Conservation (phyloP, 1,140 invertebrate genomes). For the Drosophila bifasciata region DNA sequence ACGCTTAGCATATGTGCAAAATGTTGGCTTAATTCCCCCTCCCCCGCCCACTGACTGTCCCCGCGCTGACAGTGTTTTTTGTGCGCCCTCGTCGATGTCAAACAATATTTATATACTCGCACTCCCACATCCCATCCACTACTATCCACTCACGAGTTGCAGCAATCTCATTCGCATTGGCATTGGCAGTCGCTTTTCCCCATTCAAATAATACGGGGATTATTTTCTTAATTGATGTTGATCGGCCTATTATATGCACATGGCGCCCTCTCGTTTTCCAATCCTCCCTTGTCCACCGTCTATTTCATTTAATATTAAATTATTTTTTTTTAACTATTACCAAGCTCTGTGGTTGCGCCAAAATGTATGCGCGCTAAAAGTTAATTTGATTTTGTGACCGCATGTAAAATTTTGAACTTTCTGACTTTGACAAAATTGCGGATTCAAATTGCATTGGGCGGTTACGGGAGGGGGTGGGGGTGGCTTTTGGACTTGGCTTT, state of each 20-base stretch:
- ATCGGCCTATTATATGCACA: constrained; percentile 52
- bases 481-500: no score
- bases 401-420: constrained; percentile 65
- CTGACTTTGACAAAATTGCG: constrained; percentile 59
- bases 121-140: no score
- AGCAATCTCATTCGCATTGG: not conserved
- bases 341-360: constrained; percentile 26
- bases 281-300: no score
- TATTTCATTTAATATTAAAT: constrained; percentile 34
- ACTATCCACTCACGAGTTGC: no score
- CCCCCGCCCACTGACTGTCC: constrained; percentile 2
- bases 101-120: constrained; percentile 66
- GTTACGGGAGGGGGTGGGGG: not conserved
- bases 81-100: constrained; percentile 31
- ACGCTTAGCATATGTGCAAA: constrained; percentile 51
- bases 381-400: constrained; percentile 71
- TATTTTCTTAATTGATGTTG: constrained; percentile 71
- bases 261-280: not conserved
- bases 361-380: constrained; percentile 59
- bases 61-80: constrained; percentile 21
- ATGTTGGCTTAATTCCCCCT: constrained; percentile 45
- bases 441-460: constrained; percentile 23
- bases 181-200: constrained; percentile 2
- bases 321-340: constrained; percentile 38
- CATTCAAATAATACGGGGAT: constrained; percentile 61